Percentiles rank a stretch among this genome's conserved stretches.
phyloP scores from a whole-genome alignment of 2,113 vertebrate genomes.

The Neogale vison region DNA sequence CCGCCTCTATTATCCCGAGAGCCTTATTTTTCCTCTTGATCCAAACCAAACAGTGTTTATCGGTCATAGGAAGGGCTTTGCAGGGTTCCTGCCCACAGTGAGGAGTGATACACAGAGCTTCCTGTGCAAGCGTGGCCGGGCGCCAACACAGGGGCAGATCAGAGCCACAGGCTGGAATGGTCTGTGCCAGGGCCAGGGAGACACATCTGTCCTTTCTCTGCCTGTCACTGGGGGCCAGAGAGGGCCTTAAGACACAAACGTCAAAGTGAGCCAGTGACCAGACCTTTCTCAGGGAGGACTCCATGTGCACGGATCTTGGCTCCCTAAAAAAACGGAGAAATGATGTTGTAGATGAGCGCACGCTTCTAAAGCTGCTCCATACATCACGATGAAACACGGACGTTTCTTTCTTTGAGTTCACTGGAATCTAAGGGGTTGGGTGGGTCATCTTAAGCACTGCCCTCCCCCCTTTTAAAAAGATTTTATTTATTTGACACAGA shows the following conservation, averaged over 20 bases:
- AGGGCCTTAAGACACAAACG: slow-evolving; percentile 29
- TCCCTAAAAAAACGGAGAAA: not conserved
- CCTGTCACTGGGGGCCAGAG: not conserved
- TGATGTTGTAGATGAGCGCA: not conserved
- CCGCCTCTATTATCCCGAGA: slow-evolving; percentile 65
- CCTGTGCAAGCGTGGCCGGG: slow-evolving; percentile 14
- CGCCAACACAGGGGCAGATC: slow-evolving; percentile 55
- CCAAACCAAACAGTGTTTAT: slow-evolving; percentile 77
- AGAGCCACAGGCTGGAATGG: not conserved
- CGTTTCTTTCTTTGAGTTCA: rapidly evolving
- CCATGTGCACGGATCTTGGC: not conserved
- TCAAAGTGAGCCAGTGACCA: not conserved
- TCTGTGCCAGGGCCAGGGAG: slow-evolving; percentile 14
- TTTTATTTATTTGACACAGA: too few species aligned
- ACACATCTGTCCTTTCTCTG: slow-evolving; percentile 44
- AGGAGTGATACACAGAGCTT: slow-evolving; percentile 42
- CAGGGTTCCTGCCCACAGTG: slow-evolving; percentile 61
- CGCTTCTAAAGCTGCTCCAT: not conserved
- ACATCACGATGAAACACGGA: not conserved
- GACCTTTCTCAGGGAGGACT: not conserved
- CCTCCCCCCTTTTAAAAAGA: not conserved
- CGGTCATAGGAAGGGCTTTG: slow-evolving; percentile 72
- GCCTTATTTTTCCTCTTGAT: slow-evolving; percentile 72
- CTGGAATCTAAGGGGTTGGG: not conserved
- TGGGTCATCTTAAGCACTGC: not conserved